phyloP scores from a whole-genome alignment of 2,113 vertebrate genomes.

The Semnornis frantzii region DNA sequence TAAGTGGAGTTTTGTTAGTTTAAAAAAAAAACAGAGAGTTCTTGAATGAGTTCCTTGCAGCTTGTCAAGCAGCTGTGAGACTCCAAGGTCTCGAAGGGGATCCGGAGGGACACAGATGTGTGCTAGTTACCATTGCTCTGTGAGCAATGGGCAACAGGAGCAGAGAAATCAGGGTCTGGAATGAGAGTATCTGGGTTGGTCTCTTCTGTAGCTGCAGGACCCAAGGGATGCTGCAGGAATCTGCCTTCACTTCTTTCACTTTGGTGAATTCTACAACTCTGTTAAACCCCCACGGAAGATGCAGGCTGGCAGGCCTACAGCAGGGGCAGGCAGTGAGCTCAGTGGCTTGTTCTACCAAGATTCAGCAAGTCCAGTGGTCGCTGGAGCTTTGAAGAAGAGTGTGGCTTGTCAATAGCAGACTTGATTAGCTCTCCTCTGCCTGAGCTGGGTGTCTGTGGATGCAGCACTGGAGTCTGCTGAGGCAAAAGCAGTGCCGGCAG shows the following conservation, averaged over 20 bases:
- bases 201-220: not conserved
- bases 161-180: not conserved
- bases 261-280: not conserved
- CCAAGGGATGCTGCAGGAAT: not conserved
- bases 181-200: not conserved
- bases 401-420: not conserved
- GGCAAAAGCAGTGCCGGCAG: not conserved
- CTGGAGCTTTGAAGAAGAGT: not conserved
- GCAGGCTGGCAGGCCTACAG: not conserved
- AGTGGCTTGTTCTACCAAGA: not conserved
- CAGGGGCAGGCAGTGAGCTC: not conserved
- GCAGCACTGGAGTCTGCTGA: not conserved
- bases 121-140: rapidly evolving
- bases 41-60: not conserved
- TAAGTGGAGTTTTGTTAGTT: not conserved
- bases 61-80: not conserved
- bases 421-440: not conserved
- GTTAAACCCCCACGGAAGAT: not conserved
- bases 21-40: not conserved
- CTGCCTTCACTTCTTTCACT: not conserved
- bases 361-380: not conserved
- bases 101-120: not conserved
- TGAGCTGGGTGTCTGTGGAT: not conserved
- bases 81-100: not conserved
- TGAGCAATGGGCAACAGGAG: not conserved